Base-by-base conservation (phyloP, 2,113 vertebrate species). In the Cinclus mexicanus region DNA sequence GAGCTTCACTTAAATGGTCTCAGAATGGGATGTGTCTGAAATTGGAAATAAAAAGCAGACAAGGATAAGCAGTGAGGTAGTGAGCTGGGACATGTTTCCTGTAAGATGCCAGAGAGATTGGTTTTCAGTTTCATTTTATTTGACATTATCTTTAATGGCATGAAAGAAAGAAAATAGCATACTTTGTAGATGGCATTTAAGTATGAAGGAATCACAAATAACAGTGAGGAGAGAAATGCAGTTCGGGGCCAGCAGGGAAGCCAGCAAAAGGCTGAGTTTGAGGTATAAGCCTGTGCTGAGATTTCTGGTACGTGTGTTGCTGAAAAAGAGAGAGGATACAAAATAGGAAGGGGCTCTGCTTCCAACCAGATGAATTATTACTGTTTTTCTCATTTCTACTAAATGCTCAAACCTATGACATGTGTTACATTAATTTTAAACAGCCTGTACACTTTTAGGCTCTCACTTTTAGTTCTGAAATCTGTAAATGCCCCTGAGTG, bases 131-230 rank as follows among this genome's bases (percentile, higher is more conserved):
- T 90, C 92, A 82, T 95, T 61, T 84, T 92, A 64, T 89, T 87
- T 91, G 93, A 93, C 86, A 61, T 94, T 93, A 97, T 93, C 92
- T 89, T 90, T 95, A 97, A 96, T 95, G 90, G 69, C 80, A 95
- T 39, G 83, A 92, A 95, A 96, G 94, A 95, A 94, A 94, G 87
- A 96, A 97, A 97, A 96, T 91, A 93, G 83, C 72, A 72, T 87
- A 68, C 65, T 92, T 92, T 84, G 65, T 86, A 78, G 83, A 75
- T 79, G 92, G 65, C 80, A 60, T 95, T 93, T 95, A 92, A 86
- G 64, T 95, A 83, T 68, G 83, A 94, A 61, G 44, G 80, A 90
- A 79, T 96, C 93, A 82, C 69, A 96, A 68, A 90, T 86, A 90
- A 81, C 57, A 90, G 72, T n/a, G 80, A 79, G 77, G 49, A 87